Percentiles rank a stretch among this genome's conserved stretches.
These are phyloP conservation scores for Boulengerochromis microlepis DNA, from an alignment of 2,113 vertebrate genomes.

Conservation along the genomic window DNA sequence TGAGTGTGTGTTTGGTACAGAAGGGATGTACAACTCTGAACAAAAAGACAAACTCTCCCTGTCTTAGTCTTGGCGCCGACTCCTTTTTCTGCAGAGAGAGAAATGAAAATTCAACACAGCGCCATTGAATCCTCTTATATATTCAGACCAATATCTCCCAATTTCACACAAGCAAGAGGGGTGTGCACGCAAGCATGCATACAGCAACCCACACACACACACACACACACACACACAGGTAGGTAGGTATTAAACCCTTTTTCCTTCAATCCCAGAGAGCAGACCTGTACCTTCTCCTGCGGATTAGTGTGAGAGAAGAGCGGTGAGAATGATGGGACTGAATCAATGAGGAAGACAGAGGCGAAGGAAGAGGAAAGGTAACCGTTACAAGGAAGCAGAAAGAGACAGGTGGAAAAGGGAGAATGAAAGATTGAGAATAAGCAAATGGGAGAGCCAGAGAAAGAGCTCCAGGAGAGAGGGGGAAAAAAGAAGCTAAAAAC, in stretches of 20 bases:
- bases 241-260: conserved; percentile 35
- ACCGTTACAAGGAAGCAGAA: neutral
- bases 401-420: neutral
- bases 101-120: conserved; percentile 48
- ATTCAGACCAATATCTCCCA: conserved; percentile 54
- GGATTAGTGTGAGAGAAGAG: conserved; percentile 30
- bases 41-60: conserved; percentile 9
- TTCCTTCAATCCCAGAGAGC: conserved; percentile 44
- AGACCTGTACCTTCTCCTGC: conserved; percentile 12
- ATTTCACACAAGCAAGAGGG: conserved; percentile 37
- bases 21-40: neutral
- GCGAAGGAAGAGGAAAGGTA: neutral
- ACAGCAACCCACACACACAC: neutral
- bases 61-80: neutral
- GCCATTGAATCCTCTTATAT: conserved; percentile 36
- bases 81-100: conserved; percentile 15
- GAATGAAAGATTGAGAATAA: neutral
- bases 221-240: neutral
- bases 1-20: neutral
- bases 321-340: neutral
- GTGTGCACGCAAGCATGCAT: neutral
- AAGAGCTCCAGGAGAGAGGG: neutral
- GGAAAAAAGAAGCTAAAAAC: neutral
- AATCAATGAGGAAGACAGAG: conserved; percentile 13
- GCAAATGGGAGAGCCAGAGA: neutral